Evolutionary conservation across 2,888 invertebrate species (phyloP).

Genomic region (Cryptus viduatorius): DNA sequence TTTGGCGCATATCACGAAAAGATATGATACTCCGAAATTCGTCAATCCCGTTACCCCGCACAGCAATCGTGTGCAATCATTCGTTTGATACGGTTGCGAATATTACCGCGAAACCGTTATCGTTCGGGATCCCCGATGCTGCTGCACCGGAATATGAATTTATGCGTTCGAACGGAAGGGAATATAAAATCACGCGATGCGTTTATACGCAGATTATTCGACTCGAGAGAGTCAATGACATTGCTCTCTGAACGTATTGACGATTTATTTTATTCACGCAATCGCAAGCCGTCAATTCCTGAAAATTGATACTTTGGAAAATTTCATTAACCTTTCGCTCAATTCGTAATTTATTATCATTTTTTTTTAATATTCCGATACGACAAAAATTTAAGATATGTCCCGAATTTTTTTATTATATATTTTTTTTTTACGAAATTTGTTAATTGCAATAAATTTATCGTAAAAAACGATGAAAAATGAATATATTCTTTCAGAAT

Average conservation of each 20-base stretch:
- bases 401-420: no score
- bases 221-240: background rate
- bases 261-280: background rate
- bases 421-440: no score
- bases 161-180: constrained; percentile 31
- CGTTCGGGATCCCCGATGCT: background rate
- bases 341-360: no score
- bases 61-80: constrained; percentile 20
- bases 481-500: no score
- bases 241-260: background rate
- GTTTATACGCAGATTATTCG: background rate
- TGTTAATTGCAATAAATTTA: no score
- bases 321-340: no score
- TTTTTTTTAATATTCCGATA: no score
- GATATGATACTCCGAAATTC: constrained; percentile 1
- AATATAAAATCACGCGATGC: constrained; percentile 19
- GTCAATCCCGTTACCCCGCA: background rate
- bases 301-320: no score
- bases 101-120: background rate
- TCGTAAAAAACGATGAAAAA: no score
- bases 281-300: constrained; percentile 4
- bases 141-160: constrained; percentile 36
- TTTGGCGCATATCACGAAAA: constrained; percentile 24
- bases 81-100: constrained; percentile 20
- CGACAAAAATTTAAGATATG: no score